Base-by-base conservation (phyloP, 2,888 invertebrate species). In the Thysanoteuthis rhombus region DNA sequence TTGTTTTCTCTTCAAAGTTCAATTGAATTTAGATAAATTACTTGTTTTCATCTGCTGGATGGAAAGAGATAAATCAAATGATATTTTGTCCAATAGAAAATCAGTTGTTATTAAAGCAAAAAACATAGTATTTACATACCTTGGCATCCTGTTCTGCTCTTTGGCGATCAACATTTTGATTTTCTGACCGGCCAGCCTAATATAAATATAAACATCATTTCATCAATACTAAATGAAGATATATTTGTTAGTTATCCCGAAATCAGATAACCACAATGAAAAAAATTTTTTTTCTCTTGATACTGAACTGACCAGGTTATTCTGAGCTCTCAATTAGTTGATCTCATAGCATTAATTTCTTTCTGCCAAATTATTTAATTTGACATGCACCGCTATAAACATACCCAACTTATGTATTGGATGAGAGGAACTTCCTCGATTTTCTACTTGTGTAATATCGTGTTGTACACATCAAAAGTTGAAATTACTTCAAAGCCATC, bases 121-220 rank as follows among this genome's bases (percentile, higher is more conserved):
- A 58, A 58, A 28, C 8, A 32, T 32, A 28, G 28, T 58, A 58
- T 58, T n/a, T 75, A 75, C n/a, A 16, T 75, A 75, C 96, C 94
- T 96, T 95, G 10, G 97, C 97, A 95, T 97, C 97, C 93, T 96
- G 96, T 94, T 96, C 96, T 16, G 97, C 97, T 89, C 96, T 96
- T 93, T 96, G 96, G 39, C 96, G 95, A 94, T 97, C 97, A 95
- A 96, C 97, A 90, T 95, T 95, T 47, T 95, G 95, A 98, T 96
- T 98, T 97, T 97, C 97, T 98, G 96, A 95, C 94, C 98, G 97
- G 92, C 96, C 96, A 32, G 96, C 97, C 93, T 96, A 96, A n/a
- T 32, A 75, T 16, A 75, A n/a, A 75, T 75, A 75, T n/a, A n/a
- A 12, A 75, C n/a, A 75, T n/a, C 6, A n/a, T 75, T 75, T 25